Evolutionary conservation across 1,140 invertebrate genomes (phyloP), one percentile per base, ranked within the genome.

Genomic region (Aporrectodea caliginosa): DNA sequence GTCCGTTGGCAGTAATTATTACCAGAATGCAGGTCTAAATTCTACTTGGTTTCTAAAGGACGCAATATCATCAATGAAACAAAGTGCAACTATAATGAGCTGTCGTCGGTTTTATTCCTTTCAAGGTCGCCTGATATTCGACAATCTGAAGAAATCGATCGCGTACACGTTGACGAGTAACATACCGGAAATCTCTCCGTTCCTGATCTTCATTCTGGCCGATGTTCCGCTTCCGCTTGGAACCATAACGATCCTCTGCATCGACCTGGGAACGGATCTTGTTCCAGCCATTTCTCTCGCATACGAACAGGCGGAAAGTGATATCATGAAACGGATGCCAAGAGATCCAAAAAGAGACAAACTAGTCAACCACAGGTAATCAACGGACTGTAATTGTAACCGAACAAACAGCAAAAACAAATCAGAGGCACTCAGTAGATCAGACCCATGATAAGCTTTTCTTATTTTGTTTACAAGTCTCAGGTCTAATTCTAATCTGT

Each of bases 121-220:
- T 79, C n/a, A 33, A 79, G 98, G 89, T 82, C 93, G 98, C 80
- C 32, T 81, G 16, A 92, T 92, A 84, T 92, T 92, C 84, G 91
- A 92, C 84, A 92, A 92, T 84, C 85, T 92, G 77, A 92, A 92
- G 86, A 89, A 89, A 80, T 87, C 87, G 1, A 90, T 92, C 79
- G 90, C 90, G 58, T 92, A 92, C 87, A 92, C 91, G 29, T 84
- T 92, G 16, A 91, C 91, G 33, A 91, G 90, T 30, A 92, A 92
- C 84, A 91, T 92, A 73, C 91, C 91, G 34, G 91, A 92, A 87
- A 90, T 91, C 16, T 83, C 82, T 43, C 85, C 85, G 22, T 86
- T 86, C 82, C 77, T 86, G 2, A 30, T 81, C 29, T 85, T 85
- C 81, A 81, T 85, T 27, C 35, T 85, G 16, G 81, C 83, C 76